Conservation (phyloP, 2,113 vertebrate species). For the Carettochelys insculpta region DNA sequence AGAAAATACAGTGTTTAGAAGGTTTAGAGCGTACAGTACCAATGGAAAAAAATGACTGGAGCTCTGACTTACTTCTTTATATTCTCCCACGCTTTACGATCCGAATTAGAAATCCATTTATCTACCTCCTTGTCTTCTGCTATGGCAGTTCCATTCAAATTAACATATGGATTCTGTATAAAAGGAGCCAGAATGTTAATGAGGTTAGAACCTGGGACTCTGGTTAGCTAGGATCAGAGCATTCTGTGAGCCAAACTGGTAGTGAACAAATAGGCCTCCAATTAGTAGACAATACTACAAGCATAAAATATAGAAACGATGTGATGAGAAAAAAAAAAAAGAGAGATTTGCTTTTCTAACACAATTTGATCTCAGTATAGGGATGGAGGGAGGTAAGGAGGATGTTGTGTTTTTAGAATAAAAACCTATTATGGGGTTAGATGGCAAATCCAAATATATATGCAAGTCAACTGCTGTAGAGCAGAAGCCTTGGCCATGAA, state of each 20-base stretch:
- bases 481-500: not conserved
- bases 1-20: not conserved
- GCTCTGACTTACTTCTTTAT: slow-evolving; percentile 41
- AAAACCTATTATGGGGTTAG: not conserved
- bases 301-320: not conserved
- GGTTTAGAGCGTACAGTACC: not conserved
- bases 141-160: slow-evolving; percentile 35
- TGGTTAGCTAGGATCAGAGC: not conserved
- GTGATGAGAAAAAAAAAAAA: not conserved
- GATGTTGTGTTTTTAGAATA: not conserved
- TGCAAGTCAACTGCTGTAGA: not conserved
- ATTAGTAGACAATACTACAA: not conserved
- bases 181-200: not conserved
- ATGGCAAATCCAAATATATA: not conserved
- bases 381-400: not conserved
- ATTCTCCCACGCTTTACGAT: rapidly evolving
- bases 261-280: not conserved
- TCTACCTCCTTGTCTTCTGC: slow-evolving; percentile 9
- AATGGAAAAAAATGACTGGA: not conserved
- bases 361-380: not conserved
- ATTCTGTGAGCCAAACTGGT: not conserved
- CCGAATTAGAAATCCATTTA: slow-evolving; percentile 44
- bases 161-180: slow-evolving; percentile 9
- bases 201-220: not conserved
- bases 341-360: not conserved